These are phyloP conservation scores for Oreochromis spilurus DNA, from an alignment of 2,113 vertebrate genomes.

Conservation along the genomic window DNA sequence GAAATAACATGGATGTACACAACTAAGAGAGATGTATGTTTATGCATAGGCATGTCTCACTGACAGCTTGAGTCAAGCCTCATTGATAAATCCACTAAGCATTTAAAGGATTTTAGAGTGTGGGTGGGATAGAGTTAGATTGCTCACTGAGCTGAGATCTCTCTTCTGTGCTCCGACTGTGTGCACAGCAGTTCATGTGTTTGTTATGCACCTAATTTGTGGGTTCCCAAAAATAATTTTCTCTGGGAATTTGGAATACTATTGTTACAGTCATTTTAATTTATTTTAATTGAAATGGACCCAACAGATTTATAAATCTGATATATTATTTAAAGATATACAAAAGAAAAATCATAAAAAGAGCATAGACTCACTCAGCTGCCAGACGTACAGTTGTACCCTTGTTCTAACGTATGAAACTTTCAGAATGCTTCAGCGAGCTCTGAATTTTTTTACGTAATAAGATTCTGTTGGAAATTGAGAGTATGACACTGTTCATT, in stretches of 20 bases:
- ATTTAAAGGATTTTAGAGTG: slow-evolving; percentile 39
- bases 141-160: not conserved
- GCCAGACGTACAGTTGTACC: not conserved
- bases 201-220: not conserved
- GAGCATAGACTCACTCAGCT: not conserved
- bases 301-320: not conserved
- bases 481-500: not conserved
- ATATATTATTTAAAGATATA: not conserved
- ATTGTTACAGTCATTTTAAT: not conserved
- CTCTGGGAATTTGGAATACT: not conserved
- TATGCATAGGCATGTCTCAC: not conserved
- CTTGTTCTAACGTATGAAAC: not conserved
- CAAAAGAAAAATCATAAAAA: not conserved
- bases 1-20: not conserved
- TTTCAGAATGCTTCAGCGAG: not conserved
- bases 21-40: not conserved
- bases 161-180: not conserved
- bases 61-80: slow-evolving; percentile 30
- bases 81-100: slow-evolving; percentile 57
- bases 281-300: not conserved
- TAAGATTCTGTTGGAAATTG: not conserved
- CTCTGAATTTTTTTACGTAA: not conserved
- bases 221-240: not conserved
- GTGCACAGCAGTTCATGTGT: not conserved
- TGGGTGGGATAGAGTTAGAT: not conserved